Percentiles rank a stretch among this genome's conserved stretches.
phyloP scores from a whole-genome alignment of 2,113 vertebrate genomes.

The Anoura caudifer region DNA sequence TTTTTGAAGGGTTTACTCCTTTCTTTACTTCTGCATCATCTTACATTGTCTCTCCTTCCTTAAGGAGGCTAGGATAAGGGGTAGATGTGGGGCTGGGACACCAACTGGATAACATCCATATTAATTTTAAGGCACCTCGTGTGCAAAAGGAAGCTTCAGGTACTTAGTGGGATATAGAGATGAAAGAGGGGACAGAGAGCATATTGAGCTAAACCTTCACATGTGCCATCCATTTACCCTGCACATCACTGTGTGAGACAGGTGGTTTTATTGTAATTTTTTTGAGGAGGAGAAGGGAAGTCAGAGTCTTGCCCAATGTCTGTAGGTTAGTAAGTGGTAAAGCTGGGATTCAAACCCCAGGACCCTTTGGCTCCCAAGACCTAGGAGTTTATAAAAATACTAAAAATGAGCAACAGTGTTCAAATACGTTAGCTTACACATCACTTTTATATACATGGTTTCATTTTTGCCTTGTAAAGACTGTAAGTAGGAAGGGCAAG shows the following conservation, averaged over 20 bases:
- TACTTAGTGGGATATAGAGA: neutral
- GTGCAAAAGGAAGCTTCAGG: neutral
- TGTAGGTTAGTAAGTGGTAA: neutral
- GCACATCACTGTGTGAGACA: neutral
- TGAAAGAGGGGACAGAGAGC: neutral
- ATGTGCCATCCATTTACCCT: accelerated
- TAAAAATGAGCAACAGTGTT: neutral
- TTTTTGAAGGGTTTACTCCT: neutral
- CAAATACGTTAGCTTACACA: neutral
- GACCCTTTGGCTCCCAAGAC: neutral
- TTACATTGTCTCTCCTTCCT: neutral
- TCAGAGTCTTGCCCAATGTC: neutral
- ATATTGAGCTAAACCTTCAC: neutral
- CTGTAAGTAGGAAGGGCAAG: neutral
- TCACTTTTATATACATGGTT: neutral
- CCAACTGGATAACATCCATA: accelerated
- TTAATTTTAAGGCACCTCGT: neutral
- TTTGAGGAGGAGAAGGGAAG: neutral
- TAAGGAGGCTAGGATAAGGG: neutral
- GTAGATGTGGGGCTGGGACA: neutral
- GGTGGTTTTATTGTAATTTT: neutral
- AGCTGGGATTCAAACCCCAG: neutral
- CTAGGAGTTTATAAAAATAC: neutral
- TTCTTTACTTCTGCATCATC: neutral
- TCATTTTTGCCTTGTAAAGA: neutral